Conservation (phyloP, 1,140 invertebrate genomes). For the Meteorus sp. region DNA sequence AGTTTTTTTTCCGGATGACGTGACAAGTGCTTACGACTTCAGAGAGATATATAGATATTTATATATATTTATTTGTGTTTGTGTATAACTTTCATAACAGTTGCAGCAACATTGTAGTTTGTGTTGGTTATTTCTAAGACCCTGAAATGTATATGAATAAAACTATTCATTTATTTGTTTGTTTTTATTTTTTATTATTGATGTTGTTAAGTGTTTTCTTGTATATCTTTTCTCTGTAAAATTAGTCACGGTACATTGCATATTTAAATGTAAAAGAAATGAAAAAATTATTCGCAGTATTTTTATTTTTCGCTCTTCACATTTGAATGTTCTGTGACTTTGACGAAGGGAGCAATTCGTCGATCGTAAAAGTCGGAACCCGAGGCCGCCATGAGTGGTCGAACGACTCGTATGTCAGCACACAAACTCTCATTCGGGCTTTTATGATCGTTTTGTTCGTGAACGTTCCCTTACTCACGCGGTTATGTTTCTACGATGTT, state of each 20-base stretch:
- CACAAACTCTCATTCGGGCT: conserved; percentile 16
- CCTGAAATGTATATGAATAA: too few relatives aligned
- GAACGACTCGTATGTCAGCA: conserved; percentile 35
- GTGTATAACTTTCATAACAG: too few relatives aligned
- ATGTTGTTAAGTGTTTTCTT: too few relatives aligned
- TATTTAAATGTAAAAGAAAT: too few relatives aligned
- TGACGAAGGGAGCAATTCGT: conserved; percentile 32
- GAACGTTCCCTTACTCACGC: neutral
- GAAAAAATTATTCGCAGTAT: too few relatives aligned
- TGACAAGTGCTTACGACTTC: conserved; percentile 6
- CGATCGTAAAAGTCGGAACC: conserved; percentile 31
- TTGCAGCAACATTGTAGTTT: too few relatives aligned
- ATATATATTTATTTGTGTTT: neutral
- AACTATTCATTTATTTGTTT: too few relatives aligned
- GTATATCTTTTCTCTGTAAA: too few relatives aligned
- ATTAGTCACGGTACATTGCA: too few relatives aligned
- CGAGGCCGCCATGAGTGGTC: conserved; percentile 19
- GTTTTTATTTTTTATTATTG: too few relatives aligned
- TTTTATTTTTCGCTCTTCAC: neutral
- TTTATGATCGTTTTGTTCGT: conserved; percentile 8
- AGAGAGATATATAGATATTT: neutral
- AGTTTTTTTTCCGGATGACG: neutral
- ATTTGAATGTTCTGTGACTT: neutral
- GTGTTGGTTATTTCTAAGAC: too few relatives aligned
- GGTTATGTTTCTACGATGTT: neutral